Percentiles rank a stretch among this genome's conserved stretches.
phyloP scores from a whole-genome alignment of 2,888 invertebrate genomes.

The Troilus luridus region DNA sequence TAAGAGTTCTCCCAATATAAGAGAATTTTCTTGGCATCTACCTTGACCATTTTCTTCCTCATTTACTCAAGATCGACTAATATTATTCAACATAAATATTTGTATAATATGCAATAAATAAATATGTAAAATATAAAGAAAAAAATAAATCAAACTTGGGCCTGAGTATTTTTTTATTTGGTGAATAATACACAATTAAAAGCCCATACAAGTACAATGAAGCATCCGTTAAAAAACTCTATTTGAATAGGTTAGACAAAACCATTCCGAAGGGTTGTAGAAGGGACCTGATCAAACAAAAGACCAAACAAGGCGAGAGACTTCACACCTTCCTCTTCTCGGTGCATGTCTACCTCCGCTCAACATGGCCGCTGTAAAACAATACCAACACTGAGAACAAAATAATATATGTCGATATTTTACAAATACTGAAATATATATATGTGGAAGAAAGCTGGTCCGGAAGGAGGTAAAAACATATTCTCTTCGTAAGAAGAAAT shows the following conservation, averaged over 20 bases:
- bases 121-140: no score
- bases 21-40: no score
- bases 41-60: no score
- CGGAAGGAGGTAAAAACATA: no score
- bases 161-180: neutral
- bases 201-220: neutral
- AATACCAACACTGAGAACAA: neutral
- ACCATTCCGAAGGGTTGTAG: neutral
- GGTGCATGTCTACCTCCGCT: neutral
- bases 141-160: no score
- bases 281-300: neutral
- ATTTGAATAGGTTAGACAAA: neutral
- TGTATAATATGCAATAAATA: no score
- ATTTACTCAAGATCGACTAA: no score
- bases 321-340: neutral
- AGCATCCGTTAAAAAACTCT: slow-evolving; percentile 4
- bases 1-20: no score
- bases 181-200: neutral
- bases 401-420: neutral
- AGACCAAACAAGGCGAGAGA: neutral
- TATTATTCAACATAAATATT: no score
- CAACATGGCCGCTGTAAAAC: neutral
- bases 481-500: no score
- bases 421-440: no score
- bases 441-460: no score